phyloP scores from a whole-genome alignment of 1,140 invertebrate genomes.

The Asobara japonica region DNA sequence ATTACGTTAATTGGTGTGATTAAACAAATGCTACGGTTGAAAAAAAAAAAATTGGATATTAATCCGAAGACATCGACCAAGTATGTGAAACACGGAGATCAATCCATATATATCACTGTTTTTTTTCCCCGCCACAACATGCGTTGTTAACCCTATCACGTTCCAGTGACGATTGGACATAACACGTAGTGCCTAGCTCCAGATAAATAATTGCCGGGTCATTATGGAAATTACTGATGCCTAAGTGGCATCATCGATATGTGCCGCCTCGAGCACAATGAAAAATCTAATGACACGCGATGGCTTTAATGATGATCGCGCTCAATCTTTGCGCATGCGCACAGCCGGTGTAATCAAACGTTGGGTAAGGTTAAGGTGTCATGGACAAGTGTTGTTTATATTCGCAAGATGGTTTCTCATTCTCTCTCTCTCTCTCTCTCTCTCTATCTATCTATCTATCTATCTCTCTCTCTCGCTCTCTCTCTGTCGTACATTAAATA shows the following conservation, averaged over 20 bases:
- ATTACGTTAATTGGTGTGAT: too few relatives aligned
- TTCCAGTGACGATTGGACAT: background rate
- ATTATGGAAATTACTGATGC: slow-evolving; percentile 36
- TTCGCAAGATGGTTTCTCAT: slow-evolving; percentile 19
- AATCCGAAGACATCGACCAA: too few relatives aligned
- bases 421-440: background rate
- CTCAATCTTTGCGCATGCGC: slow-evolving; percentile 16
- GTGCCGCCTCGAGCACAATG: slow-evolving; percentile 30
- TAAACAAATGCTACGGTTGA: too few relatives aligned
- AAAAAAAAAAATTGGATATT: too few relatives aligned
- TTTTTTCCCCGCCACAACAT: too few relatives aligned
- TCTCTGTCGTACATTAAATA: background rate
- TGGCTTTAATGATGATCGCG: slow-evolving; percentile 34
- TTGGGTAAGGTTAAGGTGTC: slow-evolving; percentile 42
- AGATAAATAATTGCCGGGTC: slow-evolving; percentile 39
- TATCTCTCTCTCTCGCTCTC: too few relatives aligned
- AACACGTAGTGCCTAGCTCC: slow-evolving; percentile 25
- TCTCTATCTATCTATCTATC: too few relatives aligned
- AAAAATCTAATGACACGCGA: slow-evolving; percentile 39
- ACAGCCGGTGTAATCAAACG: slow-evolving; percentile 34
- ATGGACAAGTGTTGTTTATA: slow-evolving; percentile 40
- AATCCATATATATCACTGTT: too few relatives aligned
- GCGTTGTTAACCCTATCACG: slow-evolving; percentile 7
- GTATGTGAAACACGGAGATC: too few relatives aligned
- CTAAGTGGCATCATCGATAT: slow-evolving; percentile 22